Base-by-base conservation (phyloP, 2,113 vertebrate genomes). In the Ardeotis arabs region DNA sequence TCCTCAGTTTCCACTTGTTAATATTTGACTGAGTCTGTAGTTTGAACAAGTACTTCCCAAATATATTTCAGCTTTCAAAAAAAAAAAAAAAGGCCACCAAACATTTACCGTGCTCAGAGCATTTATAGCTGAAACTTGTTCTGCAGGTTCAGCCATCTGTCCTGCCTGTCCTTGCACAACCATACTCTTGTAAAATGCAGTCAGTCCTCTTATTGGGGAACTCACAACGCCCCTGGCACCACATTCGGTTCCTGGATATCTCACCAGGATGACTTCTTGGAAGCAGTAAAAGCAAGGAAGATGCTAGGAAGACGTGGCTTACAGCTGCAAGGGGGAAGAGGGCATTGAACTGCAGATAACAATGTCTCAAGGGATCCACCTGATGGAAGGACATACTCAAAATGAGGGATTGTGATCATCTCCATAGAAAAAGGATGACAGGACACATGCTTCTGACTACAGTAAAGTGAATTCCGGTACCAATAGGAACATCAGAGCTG, bases 1-100 rank as follows among this genome's bases (percentile, higher is more conserved):
- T 11, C 45, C 84, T 84, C 80, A 47, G 74, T 94, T 95, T 96
- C 94, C 92, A 90, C 59, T 94, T 81, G 92, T 93, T 91, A 87
- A 91, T 93, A 92, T 96, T 96, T 97, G 95, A 87, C 91, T 25
- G 58, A 91, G 86, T 60, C 93, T 93, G 87, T 87, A 92, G 95
- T 97, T 96, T 97, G 95, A 94, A 94, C 92, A 96, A 96, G 96
- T 94, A 96, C 96, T 97, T 96, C 96, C 96, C 93, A 95, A 96
- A 94, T 96, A 87, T 87, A 96, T 96, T 92, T 92, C 94, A 91
- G 41, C 84, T 84, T 96, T 89, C 29, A 92, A 70, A 93, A 95
- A 80, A 75, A 63, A 79, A 80, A 80, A 81, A 73, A 60, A 33
- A 66, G 56, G 47, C 22, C 60, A 77, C 60, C 1, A 2, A 95